Evolutionary conservation across 2,797 vertebrate species (phyloP), one percentile per base, ranked within the genome.

Genomic region (Semaprochilodus insignis): DNA sequence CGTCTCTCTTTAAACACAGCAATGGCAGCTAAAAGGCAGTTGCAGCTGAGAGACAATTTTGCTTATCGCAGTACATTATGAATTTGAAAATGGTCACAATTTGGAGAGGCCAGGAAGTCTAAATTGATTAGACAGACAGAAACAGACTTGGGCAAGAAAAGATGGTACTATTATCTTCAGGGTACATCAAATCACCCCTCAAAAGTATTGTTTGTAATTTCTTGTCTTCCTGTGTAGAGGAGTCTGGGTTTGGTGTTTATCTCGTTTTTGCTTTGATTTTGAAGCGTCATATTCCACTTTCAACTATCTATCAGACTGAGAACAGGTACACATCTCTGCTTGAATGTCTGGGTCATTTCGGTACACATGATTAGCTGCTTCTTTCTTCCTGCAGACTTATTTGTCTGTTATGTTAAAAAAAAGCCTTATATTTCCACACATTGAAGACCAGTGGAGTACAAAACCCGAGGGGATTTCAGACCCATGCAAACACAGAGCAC

Each of bases 361-460:
- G 83, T 57, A 63, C 66, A 77, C 71, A 72, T 76, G 31, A 70
- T 83, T 70, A 59, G 54, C 44, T 16, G 17, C 25, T 48, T 51
- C 48, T 40, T 51, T 72, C 55, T 48, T 80, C 31, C 77, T 76
- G 59, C 57, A 83, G 75, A 78, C 77, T 34, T 54, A 78, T 86
- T 79, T 79, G 73, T 67, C 67, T 21, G 77, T 55, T 65, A 75
- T 83, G 78, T 86, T 84, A 2, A 85, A 76, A 81, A 83, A 73
- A 81, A 76, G 54, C 31, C 63, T 77, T 62, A 40, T 66, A 72
- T 80, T 83, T 83, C 69, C 78, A 72, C 67, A 77, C 57, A 76
- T 71, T 80, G 69, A 80, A 76, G 69, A 48, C 80, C 59, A 81
- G 80, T 51, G 36, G 80, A 82, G 80, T 78, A 85, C 84, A 84